These are phyloP conservation scores for Leptinotarsa juncta DNA, from an alignment of 2,888 invertebrate species.

Conservation along the genomic window DNA sequence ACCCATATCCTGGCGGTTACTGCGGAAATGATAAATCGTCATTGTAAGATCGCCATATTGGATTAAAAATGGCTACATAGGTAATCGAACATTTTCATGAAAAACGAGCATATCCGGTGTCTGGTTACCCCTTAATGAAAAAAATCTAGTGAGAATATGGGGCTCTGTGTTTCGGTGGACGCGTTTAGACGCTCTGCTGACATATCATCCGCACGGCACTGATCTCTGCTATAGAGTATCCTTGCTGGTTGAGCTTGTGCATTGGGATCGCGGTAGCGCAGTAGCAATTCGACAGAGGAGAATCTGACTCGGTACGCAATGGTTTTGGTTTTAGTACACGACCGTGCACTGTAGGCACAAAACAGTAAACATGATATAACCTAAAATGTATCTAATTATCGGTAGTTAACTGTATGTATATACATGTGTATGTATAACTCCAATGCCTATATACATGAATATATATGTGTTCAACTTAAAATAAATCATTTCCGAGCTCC, in stretches of 20 bases:
- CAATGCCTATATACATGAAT: conserved; percentile 60
- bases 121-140: no score
- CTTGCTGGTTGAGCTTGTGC: conserved; percentile 24
- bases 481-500: conserved; percentile 39
- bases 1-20: no score
- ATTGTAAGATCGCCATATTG: no score
- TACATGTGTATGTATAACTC: conserved; percentile 62
- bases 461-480: conserved; percentile 46
- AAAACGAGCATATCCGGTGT: no score
- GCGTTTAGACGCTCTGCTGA: not conserved
- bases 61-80: no score
- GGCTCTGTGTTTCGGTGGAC: not conserved
- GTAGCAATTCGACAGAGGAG: conserved; percentile 61
- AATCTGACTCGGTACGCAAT: conserved; percentile 58
- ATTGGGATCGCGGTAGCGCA: conserved; percentile 61
- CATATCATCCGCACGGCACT: conserved; percentile 12
- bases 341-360: conserved; percentile 64
- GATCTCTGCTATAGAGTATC: conserved; percentile 23
- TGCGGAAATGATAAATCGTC: no score
- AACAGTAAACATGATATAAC: conserved; percentile 65
- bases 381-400: conserved; percentile 59
- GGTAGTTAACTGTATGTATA: conserved; percentile 62
- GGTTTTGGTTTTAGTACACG: conserved; percentile 63
- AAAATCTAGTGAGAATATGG: no score
- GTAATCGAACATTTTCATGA: no score